Percentiles rank a stretch among this genome's conserved stretches.
Evolutionary conservation across 2,888 invertebrate species (phyloP).

Genomic region (Fissipunctia ypsillon): DNA sequence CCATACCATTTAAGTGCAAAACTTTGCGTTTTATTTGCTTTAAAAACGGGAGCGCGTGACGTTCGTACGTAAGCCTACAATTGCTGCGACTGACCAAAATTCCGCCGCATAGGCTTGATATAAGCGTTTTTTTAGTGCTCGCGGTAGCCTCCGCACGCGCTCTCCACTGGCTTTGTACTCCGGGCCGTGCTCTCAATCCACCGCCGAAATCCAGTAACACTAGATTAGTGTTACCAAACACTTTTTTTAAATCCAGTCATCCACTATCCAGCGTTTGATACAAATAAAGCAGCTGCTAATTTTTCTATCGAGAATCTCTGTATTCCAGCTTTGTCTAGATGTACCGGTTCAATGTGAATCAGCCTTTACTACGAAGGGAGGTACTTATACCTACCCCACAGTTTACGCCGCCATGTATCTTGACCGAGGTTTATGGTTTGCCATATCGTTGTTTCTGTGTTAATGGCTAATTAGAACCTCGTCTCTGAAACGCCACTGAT

Average conservation of each 20-base stretch:
- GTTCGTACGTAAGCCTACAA: too few relatives aligned
- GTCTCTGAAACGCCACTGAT: slow-evolving; percentile 6
- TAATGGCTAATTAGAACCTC: slow-evolving; percentile 29
- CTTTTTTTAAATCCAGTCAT: neutral
- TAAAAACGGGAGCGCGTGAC: too few relatives aligned
- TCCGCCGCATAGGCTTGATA: too few relatives aligned
- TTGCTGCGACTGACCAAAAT: too few relatives aligned
- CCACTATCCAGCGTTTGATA: neutral
- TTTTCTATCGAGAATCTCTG: too few relatives aligned
- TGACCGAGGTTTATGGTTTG: slow-evolving; percentile 20
- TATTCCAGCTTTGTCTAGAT: neutral
- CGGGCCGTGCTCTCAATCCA: too few relatives aligned
- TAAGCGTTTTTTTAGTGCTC: too few relatives aligned
- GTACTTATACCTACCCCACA: neutral
- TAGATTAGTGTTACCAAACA: neutral
- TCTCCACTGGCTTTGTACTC: too few relatives aligned
- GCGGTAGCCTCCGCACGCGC: too few relatives aligned
- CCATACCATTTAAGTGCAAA: too few relatives aligned
- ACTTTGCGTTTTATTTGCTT: too few relatives aligned
- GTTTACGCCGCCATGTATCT: neutral
- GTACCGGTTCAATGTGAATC: neutral
- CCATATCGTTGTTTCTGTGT: slow-evolving; percentile 10
- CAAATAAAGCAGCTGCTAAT: neutral
- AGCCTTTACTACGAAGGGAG: too few relatives aligned
- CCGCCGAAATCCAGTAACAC: neutral